These are phyloP conservation scores for Chrysaora quinquecirrha DNA, from an alignment of 30 jellyfish, hydroid and myxozoan species.

Conservation along the genomic window DNA sequence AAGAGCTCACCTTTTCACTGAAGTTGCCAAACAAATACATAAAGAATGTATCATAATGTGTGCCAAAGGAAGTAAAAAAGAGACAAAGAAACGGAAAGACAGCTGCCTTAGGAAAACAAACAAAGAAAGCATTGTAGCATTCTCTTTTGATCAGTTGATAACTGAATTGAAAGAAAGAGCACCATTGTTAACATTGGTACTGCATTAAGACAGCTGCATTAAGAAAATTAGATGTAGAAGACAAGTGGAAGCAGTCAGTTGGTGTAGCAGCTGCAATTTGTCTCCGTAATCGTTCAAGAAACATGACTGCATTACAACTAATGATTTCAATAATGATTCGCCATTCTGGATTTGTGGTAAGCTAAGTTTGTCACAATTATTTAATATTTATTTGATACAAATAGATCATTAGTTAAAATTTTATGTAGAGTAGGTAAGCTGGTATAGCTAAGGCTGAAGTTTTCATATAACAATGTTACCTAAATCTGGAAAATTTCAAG, in stretches of 20 bases:
- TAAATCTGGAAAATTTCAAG: too few species aligned
- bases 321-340: neutral
- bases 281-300: neutral
- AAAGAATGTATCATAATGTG: constrained; percentile 7
- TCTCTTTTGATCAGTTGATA: neutral
- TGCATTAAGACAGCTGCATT: too few species aligned
- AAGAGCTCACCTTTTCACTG: neutral
- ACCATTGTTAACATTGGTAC: too few species aligned
- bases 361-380: too few species aligned
- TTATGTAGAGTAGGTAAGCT: too few species aligned
- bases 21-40: neutral
- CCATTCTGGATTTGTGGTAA: neutral
- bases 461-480: too few species aligned
- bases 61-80: too few species aligned
- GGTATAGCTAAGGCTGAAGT: too few species aligned
- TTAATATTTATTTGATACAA: too few species aligned
- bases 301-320: neutral
- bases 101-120: neutral
- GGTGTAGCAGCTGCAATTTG: too few species aligned
- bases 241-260: constrained; percentile 4
- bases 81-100: neutral
- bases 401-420: too few species aligned
- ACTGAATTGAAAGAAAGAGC: neutral
- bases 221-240: constrained; percentile 2
- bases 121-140: neutral